Base-by-base conservation (phyloP, 2,113 vertebrate genomes). In the Seriola aureovittata region DNA sequence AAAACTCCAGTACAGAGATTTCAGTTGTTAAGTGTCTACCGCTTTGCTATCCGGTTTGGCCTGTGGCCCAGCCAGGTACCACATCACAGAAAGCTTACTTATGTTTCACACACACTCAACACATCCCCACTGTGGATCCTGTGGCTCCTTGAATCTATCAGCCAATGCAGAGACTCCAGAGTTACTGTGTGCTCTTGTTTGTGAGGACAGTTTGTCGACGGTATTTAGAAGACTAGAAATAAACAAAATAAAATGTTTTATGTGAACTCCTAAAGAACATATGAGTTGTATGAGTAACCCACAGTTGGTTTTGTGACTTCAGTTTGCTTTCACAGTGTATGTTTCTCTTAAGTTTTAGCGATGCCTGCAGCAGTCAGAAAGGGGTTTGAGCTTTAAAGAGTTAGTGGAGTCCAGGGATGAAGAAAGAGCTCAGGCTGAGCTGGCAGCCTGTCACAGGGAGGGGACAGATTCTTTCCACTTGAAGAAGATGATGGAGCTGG, bases 381-480 rank as follows among this genome's bases (percentile, higher is more conserved):
- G 40, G 40, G 46, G 63, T 84, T 69, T 84, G 64, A 72, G 59
- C 46, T 74, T 84, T 84, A 75, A 87, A 85, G 74, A 85, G 70
- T 85, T 81, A 80, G 71, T 78, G 73, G 64, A 91, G 88, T 75
- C 74, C 65, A 48, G 83, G 79, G 81, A 84, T 74, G 81, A 85
- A 80, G 82, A 90, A 88, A 87, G 77, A 71, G 79, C 19, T 64
- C 3, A 32, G 72, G 67, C 78, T 86, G 80, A 92, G 89, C 82
- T 88, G 92, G 93, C 89, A 91, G 87, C 42, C 29, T 19, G 78
- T 91, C 87, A 85, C 84, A 91, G 92, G 92, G 92, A 92, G 90
- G 93, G 92, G 90, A 92, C 90, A 90, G 83, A 93, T 91, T 93
- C 86, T 94, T 94, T 94, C 92, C 93, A 92, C 89, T 90, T 93